Base-by-base conservation (phyloP, 2,113 vertebrate species). In the Balaenoptera acutorostrata region DNA sequence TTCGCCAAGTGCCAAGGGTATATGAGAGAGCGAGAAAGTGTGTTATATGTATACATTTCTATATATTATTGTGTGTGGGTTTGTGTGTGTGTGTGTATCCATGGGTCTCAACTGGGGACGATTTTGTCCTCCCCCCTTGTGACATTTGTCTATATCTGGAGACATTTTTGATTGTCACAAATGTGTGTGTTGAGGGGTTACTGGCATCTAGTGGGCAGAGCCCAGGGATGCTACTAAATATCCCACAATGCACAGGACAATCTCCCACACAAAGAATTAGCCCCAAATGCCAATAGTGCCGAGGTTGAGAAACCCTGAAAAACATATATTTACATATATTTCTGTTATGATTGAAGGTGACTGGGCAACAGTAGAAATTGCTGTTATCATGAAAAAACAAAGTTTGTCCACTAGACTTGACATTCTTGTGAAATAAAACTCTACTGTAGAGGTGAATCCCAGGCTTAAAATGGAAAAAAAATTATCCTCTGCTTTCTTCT, bases 401-500 rank as follows among this genome's bases (percentile, higher is more conserved):
- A 61, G 92, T 94, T 36, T 66, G 25, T 82, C 31, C 18, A 17
- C 4, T 49, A 92, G 91, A 71, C 15, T 90, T 81, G 92, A 84
- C 59, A 84, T 89, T 90, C 72, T 77, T 41, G 25, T 69, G 27
- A 95, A 90, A 66, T 57, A 71, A 90, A 83, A 72, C 94, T 90
- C 75, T 95, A 68, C 55, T 36, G 3, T 41, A 20, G 66, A 69
- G 23, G 46, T 74, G 2, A 96, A 96, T 93, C 83, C 63, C 59
- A 93, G 49, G 20, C 63, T 97, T 95, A 93, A 88, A 80, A 10
- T 86, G 72, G 66, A 21, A 27, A 61, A 87, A 88, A 8, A 91
- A 75, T 29, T 18, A 81, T 17, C 92, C 46, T 0, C 0, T 84
- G 78, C 52, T 95, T 95, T 84, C 39, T 97, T 36, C 71, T 95